These are phyloP conservation scores for Pteromalus puparum DNA, from an alignment of 1,140 invertebrate species.

Conservation along the genomic window DNA sequence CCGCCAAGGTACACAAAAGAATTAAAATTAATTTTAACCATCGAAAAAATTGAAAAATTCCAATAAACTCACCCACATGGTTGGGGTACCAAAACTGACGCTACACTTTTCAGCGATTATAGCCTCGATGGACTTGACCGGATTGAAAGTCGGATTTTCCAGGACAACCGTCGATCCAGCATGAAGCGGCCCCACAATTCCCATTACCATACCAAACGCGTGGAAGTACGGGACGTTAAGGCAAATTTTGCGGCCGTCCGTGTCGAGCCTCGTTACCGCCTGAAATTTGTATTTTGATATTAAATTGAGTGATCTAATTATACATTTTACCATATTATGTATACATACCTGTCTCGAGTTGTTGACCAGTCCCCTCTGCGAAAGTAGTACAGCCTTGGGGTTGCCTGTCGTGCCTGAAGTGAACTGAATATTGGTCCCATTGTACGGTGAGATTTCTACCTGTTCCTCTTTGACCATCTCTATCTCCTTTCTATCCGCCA, in stretches of 20 bases:
- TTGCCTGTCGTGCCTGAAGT: conserved; percentile 92
- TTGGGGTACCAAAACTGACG: conserved; percentile 92
- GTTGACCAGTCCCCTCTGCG: conserved; percentile 90
- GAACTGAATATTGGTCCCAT: conserved; percentile 88
- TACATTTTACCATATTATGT: too few species aligned
- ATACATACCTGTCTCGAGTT: conserved; percentile 80
- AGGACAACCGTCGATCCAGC: conserved; percentile 84
- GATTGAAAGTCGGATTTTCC: conserved; percentile 82
- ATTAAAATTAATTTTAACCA: not conserved
- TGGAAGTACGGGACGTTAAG: conserved; percentile 95
- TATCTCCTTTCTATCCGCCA: conserved; percentile 63
- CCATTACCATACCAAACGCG: conserved; percentile 88
- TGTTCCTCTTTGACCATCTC: conserved; percentile 64
- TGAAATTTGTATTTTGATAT: conserved; percentile 56
- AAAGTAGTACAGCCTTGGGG: conserved; percentile 91
- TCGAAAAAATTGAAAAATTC: conserved; percentile 62
- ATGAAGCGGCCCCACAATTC: conserved; percentile 78
- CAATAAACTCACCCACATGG: conserved; percentile 94
- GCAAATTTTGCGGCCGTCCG: conserved; percentile 80
- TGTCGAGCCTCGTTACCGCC: conserved; percentile 78
- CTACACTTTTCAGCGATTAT: conserved; percentile 86
- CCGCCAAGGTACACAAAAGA: not conserved
- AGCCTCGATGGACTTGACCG: conserved; percentile 80
- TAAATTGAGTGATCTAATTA: too few species aligned
- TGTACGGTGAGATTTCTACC: conserved; percentile 78